A percentile compares a stretch with the other conserved stretches of the same genome.
Conservation (phyloP, 2,797 vertebrate species). For the Notolepis coatsorum region DNA sequence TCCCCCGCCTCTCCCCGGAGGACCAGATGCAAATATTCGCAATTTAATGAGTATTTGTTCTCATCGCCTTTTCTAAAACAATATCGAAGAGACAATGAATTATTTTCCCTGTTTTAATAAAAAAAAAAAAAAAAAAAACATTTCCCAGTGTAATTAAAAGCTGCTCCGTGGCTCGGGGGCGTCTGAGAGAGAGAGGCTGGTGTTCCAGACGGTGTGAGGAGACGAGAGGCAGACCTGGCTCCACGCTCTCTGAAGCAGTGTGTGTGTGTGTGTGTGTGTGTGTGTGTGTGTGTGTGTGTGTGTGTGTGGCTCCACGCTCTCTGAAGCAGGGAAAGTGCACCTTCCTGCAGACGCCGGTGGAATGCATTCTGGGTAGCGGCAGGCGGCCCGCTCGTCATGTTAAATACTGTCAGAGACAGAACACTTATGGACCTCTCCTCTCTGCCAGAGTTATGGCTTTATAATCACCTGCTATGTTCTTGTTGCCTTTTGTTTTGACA, state of each 20-base stretch:
- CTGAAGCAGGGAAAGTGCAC: constrained; percentile 71
- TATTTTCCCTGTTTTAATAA: constrained; percentile 59
- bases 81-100: constrained; percentile 63
- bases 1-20: constrained; percentile 44
- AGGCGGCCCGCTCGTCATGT: constrained; percentile 66
- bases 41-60: constrained; percentile 61
- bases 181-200: constrained; percentile 62
- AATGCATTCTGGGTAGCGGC: constrained; percentile 72
- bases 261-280: too few species aligned
- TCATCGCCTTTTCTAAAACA: constrained; percentile 56
- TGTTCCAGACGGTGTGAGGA: constrained; percentile 69
- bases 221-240: constrained; percentile 78
- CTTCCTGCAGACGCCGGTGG: constrained; percentile 73
- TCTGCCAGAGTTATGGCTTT: constrained; percentile 69
- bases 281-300: too few species aligned
- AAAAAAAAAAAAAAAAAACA: constrained; percentile 54
- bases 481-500: constrained; percentile 58
- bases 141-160: constrained; percentile 81
- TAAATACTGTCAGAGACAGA: constrained; percentile 68
- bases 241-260: constrained; percentile 55
- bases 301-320: too few species aligned
- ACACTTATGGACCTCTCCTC: constrained; percentile 49
- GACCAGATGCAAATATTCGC: constrained; percentile 64
- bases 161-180: constrained; percentile 68
- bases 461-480: constrained; percentile 47